phyloP scores from a whole-genome alignment of 2,113 vertebrate species.

The Pseudorhombus dupliciocellatus region DNA sequence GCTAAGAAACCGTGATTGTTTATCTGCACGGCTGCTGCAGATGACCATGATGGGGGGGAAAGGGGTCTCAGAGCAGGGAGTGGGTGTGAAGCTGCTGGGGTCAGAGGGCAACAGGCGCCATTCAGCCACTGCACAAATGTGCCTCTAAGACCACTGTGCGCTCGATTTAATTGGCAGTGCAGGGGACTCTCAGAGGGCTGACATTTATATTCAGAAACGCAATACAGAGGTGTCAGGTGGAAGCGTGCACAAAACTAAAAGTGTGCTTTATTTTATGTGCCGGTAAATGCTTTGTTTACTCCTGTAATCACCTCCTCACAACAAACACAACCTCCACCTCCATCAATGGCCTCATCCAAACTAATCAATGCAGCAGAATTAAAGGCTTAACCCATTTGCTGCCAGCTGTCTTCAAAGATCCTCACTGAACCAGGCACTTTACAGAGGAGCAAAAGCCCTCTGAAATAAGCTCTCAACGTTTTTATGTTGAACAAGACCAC shows the following conservation, averaged over 20 bases:
- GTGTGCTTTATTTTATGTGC: background rate
- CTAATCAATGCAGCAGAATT: slow-evolving; percentile 67
- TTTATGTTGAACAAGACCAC: background rate
- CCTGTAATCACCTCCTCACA: slow-evolving; percentile 29
- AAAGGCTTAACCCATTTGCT: slow-evolving; percentile 65
- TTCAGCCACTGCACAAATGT: slow-evolving; percentile 19
- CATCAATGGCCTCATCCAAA: slow-evolving; percentile 52
- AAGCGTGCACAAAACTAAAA: background rate
- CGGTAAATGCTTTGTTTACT: slow-evolving; percentile 8
- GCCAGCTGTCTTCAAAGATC: slow-evolving; percentile 45
- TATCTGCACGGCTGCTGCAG: slow-evolving; percentile 58
- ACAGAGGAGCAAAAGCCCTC: background rate
- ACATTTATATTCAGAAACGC: background rate
- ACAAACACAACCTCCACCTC: slow-evolving; percentile 27
- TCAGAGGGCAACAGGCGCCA: slow-evolving; percentile 37
- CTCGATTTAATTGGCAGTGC: slow-evolving; percentile 5
- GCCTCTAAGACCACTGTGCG: slow-evolving; percentile 9
- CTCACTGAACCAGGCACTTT: slow-evolving; percentile 14
- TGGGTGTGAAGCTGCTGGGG: slow-evolving; percentile 33
- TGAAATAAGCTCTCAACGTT: background rate
- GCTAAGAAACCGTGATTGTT: slow-evolving; percentile 68
- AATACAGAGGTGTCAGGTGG: background rate
- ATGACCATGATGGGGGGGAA: slow-evolving; percentile 23
- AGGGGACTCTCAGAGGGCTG: background rate
- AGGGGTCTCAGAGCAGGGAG: slow-evolving; percentile 10